Percentiles rank a stretch among this genome's conserved stretches.
Conservation (phyloP, 1,140 invertebrate species). For the Oedothorax gibbosus region DNA sequence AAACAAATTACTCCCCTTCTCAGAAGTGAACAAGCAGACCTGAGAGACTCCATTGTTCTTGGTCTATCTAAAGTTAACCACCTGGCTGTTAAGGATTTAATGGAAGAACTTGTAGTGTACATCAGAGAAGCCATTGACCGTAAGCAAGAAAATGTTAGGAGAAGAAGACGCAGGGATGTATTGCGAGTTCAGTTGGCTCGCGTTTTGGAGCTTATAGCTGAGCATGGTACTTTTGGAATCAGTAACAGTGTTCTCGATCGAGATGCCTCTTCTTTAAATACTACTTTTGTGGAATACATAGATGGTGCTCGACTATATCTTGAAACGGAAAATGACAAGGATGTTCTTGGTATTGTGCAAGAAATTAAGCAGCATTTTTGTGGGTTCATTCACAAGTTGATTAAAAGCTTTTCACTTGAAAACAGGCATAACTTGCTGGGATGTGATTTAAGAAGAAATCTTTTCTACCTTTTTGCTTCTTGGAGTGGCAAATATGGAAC, state of each 20-base stretch:
- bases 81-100: slow-evolving; percentile 81
- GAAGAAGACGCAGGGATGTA: slow-evolving; percentile 88
- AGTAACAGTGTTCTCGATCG: slow-evolving; percentile 86
- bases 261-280: slow-evolving; percentile 84
- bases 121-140: slow-evolving; percentile 97
- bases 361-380: slow-evolving; percentile 94
- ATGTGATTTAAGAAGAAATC: slow-evolving; percentile 83
- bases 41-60: slow-evolving; percentile 91
- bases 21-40: slow-evolving; percentile 90
- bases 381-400: slow-evolving; percentile 91
- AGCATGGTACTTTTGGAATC: slow-evolving; percentile 90
- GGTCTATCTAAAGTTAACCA: slow-evolving; percentile 88
- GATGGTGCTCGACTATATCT: slow-evolving; percentile 92
- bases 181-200: slow-evolving; percentile 91
- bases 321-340: slow-evolving; percentile 89
- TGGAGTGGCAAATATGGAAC: slow-evolving; percentile 90
- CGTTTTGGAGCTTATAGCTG: slow-evolving; percentile 91
- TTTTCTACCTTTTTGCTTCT: slow-evolving; percentile 91
- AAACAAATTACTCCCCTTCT: slow-evolving; percentile 88
- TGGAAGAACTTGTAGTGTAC: slow-evolving; percentile 92
- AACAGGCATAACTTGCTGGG: slow-evolving; percentile 86
- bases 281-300: slow-evolving; percentile 93
- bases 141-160: slow-evolving; percentile 95
- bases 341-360: slow-evolving; percentile 77
- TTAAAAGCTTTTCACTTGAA: slow-evolving; percentile 93